These are phyloP conservation scores for Grapholita molesta DNA, from an alignment of 1,140 invertebrate species.

Conservation along the genomic window DNA sequence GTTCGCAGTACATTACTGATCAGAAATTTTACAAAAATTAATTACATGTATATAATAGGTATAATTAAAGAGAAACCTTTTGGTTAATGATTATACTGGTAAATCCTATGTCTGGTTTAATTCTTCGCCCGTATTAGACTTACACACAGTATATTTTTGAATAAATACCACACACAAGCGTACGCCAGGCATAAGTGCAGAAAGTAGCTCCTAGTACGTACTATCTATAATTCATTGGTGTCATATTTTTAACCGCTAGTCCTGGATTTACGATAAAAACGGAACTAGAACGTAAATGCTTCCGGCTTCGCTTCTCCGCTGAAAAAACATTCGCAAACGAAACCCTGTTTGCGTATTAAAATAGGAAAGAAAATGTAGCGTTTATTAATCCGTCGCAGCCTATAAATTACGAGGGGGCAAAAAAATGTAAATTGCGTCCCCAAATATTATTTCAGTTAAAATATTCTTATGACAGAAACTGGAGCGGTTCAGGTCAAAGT, in stretches of 20 bases:
- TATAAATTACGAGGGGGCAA: slow-evolving; percentile 8
- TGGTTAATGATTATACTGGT: no score
- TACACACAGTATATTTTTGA: no score
- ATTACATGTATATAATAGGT: no score
- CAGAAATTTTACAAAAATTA: no score
- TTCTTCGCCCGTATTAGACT: no score
- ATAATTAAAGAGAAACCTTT: no score
- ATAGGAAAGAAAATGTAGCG: slow-evolving; percentile 10
- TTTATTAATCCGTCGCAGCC: background rate
- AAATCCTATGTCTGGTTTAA: no score
- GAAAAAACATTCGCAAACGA: background rate
- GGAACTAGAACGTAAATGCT: background rate
- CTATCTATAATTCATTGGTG: no score
- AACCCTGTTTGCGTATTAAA: slow-evolving; percentile 12
- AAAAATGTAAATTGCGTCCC: slow-evolving; percentile 4
- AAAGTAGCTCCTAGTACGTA: no score
- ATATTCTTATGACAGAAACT: background rate
- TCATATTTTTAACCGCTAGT: background rate
- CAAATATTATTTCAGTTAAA: slow-evolving; percentile 2
- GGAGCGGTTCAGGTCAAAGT: background rate
- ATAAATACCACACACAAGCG: no score
- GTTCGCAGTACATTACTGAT: no score
- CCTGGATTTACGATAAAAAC: background rate
- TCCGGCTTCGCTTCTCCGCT: background rate
- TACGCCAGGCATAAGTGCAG: no score